phyloP scores from a whole-genome alignment of 2,113 vertebrate species.

The Cavia aperea region DNA sequence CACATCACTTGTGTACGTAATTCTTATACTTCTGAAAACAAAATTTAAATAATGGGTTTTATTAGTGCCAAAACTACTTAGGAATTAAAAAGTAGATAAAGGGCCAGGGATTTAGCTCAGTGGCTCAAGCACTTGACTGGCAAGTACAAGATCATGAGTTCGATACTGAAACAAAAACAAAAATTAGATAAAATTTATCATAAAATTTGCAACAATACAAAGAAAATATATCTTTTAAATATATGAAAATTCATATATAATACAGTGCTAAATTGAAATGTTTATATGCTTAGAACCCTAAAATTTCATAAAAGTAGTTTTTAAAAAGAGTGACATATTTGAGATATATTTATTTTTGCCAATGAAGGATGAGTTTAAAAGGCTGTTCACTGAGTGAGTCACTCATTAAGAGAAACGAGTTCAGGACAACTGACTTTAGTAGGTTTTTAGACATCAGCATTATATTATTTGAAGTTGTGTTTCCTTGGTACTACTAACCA shows the following conservation, averaged over 20 bases:
- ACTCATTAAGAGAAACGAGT: not conserved
- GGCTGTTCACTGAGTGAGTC: not conserved
- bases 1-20: not conserved
- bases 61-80: conserved; percentile 1
- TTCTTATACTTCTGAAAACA: conserved; percentile 4
- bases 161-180: too few relatives aligned
- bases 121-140: too few relatives aligned
- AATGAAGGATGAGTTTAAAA: not conserved
- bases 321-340: not conserved
- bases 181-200: conserved; percentile 31
- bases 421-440: not conserved
- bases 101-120: too few relatives aligned
- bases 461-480: not conserved
- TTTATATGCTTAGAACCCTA: not conserved
- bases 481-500: not conserved
- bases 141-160: too few relatives aligned
- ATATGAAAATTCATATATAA: conserved; percentile 26
- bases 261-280: conserved; percentile 16
- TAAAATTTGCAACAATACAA: not conserved
- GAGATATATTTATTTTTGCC: not conserved
- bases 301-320: not conserved
- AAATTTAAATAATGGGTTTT: conserved; percentile 8
- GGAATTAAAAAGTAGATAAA: conserved; percentile 34
- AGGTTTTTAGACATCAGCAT: not conserved
- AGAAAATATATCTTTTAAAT: conserved; percentile 16